Percentiles rank a stretch among this genome's conserved stretches.
These are phyloP conservation scores for Panorpa germanica DNA, from an alignment of 2,888 invertebrate genomes.

Conservation along the genomic window DNA sequence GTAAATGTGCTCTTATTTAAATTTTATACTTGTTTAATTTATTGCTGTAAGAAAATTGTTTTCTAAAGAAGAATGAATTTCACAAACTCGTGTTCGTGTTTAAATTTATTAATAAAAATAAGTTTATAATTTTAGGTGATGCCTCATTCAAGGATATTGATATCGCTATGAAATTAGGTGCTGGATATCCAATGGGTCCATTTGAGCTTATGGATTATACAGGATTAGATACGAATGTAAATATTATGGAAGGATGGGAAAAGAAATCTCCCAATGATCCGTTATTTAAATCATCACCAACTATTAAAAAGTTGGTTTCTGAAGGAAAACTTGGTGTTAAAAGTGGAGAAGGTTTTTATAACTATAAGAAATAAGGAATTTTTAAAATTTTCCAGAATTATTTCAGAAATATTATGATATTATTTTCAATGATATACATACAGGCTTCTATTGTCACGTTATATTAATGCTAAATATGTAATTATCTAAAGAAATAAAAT, in stretches of 20 bases:
- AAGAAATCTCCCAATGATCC: constrained; percentile 49
- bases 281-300: constrained; percentile 38
- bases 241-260: constrained; percentile 64
- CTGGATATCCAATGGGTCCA: constrained; percentile 82
- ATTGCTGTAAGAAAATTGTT: too few species aligned
- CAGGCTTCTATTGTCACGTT: too few species aligned
- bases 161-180: constrained; percentile 77
- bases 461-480: too few species aligned
- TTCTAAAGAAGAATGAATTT: too few species aligned
- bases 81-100: too few species aligned
- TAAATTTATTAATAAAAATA: too few species aligned
- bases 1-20: too few species aligned
- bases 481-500: too few species aligned
- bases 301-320: constrained; percentile 45
- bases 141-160: constrained; percentile 64
- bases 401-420: too few species aligned
- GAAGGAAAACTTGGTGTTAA: constrained; percentile 70
- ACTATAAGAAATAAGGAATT: constrained; percentile 38
- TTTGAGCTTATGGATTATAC: constrained; percentile 70
- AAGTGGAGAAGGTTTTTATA: constrained; percentile 71
- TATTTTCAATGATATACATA: too few species aligned
- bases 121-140: constrained; percentile 32
- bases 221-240: constrained; percentile 60
- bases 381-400: too few species aligned
- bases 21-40: too few species aligned